Evolutionary conservation across 1,140 invertebrate genomes (phyloP), one percentile per base, ranked within the genome.

Genomic region (Drosophila grimshawi): DNA sequence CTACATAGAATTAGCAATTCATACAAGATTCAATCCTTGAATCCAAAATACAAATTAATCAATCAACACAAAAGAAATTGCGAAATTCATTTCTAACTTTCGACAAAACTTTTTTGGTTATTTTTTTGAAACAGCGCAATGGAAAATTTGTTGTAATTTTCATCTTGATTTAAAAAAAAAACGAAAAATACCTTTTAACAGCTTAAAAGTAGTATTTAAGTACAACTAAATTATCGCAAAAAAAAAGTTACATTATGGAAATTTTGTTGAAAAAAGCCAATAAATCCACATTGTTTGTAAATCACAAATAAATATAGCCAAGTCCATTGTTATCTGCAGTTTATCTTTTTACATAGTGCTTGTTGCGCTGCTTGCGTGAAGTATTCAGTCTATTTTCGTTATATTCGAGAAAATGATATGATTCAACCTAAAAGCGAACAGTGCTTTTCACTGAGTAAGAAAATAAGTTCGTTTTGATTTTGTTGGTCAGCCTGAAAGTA

Each of bases 211-310:
- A 37, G 32, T 35, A 61, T n/a, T 5, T 37, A 49, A 27, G 27
- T 56, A 55, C 39, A 39, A 29, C 39, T 30, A 27, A 61, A n/a
- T 49, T 49, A 35, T 32, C 37, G 48, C 19, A 11, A 19, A 56
- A 49, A 70, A 57, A 64, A 46, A 27, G 19, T 37, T 19, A 63
- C 35, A 46, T 68, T 60, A 60, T 46, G 55, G 49, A 48, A 49
- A 61, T 37, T 45, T 32, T 48, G n/a, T 61, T 30, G 11, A 48
- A 48, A 41, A 48, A 49, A 5, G 43, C 30, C 10, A 19, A 53
- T 67, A 73, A 73, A 72, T 68, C 66, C 49, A 65, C 33, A 19
- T 67, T 56, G 70, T 73, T 73, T 73, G 70, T 73, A 73, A 73
- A 61, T 68, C 48, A 43, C 4, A 35, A 56, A 61, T 46, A 39